Evolutionary conservation across 1,140 invertebrate species (phyloP).

Genomic region (Apis florea): DNA sequence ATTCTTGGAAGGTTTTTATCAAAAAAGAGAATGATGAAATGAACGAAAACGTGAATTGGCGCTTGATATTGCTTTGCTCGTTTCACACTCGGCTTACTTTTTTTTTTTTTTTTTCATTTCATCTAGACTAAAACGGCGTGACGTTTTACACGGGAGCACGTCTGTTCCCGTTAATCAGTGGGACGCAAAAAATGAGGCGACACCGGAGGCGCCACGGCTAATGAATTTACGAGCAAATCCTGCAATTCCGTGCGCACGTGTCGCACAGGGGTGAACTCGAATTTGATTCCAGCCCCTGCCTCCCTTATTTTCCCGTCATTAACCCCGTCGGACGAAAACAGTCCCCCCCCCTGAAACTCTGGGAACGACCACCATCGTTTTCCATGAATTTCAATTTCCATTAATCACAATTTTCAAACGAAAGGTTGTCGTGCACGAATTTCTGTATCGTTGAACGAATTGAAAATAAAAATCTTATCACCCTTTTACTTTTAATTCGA

Average conservation of each 20-base stretch:
- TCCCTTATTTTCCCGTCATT: background rate
- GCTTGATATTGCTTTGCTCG: background rate
- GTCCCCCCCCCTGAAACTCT: no score
- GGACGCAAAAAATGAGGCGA: background rate
- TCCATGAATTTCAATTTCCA: background rate
- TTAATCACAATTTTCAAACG: no score
- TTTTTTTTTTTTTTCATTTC: background rate
- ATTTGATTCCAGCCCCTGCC: background rate
- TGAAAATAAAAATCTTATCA: no score
- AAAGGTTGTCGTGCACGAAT: background rate
- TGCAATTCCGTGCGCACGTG: background rate
- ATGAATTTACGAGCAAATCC: constrained; percentile 20
- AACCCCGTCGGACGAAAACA: background rate
- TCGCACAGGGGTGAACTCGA: background rate
- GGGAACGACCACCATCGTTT: background rate
- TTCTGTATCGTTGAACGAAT: no score
- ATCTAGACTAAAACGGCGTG: constrained; percentile 1
- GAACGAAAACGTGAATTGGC: background rate
- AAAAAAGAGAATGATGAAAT: background rate
- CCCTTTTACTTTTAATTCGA: no score
- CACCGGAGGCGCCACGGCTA: background rate
- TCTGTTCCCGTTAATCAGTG: constrained; percentile 13
- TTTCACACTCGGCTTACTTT: background rate
- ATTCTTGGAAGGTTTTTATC: background rate
- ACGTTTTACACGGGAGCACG: constrained; percentile 10